Conservation (phyloP, 2,797 vertebrate genomes). For the Aplochiton taeniatus region DNA sequence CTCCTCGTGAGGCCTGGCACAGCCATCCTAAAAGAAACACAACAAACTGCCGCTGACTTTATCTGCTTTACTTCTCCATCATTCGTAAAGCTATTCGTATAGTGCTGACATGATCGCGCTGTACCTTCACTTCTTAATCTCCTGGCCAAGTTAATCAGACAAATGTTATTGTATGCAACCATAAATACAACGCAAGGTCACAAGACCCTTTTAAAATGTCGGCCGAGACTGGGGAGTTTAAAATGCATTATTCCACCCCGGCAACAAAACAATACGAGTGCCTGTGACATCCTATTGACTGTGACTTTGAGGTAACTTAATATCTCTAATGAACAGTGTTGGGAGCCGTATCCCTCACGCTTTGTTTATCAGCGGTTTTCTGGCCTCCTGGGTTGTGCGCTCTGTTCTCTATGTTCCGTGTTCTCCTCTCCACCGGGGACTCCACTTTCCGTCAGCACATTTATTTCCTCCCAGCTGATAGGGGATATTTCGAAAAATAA, state of each 20-base stretch:
- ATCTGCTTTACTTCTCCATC: too few relatives aligned
- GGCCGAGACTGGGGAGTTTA: too few relatives aligned
- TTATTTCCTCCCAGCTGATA: not conserved
- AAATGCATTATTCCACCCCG: too few relatives aligned
- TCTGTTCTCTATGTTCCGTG: too few relatives aligned
- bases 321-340: not conserved
- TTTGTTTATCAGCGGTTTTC: not conserved
- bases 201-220: too few relatives aligned
- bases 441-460: conserved; percentile 8
- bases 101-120: conserved; percentile 24
- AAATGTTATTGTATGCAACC: too few relatives aligned
- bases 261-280: too few relatives aligned
- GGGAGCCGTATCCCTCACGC: not conserved
- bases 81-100: too few relatives aligned
- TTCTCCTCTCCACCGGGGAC: not conserved
- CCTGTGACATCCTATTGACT: too few relatives aligned
- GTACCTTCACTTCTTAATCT: too few relatives aligned
- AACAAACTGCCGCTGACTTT: not conserved
- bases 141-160: too few relatives aligned
- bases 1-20: conserved; percentile 87
- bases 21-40: conserved; percentile 80
- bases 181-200: too few relatives aligned
- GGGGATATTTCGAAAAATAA: not conserved
- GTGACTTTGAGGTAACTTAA: not conserved
- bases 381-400: not conserved